phyloP scores from a whole-genome alignment of 1,140 invertebrate genomes.

The Vanessa atalanta region DNA sequence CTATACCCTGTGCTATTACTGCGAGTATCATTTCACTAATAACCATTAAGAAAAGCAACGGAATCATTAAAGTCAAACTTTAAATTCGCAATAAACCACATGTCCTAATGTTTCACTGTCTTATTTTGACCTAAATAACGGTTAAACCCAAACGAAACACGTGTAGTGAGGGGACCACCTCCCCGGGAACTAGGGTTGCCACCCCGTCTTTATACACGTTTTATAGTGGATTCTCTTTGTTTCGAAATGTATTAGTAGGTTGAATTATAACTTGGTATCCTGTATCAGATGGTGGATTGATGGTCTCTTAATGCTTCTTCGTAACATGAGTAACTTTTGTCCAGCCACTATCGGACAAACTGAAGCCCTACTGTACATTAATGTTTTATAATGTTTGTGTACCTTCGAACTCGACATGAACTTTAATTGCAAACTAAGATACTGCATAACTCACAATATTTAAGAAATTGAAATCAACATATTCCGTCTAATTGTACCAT shows the following conservation, averaged over 20 bases:
- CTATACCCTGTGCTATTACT: too few species aligned
- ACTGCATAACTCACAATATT: too few species aligned
- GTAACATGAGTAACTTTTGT: too few species aligned
- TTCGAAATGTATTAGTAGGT: conserved; percentile 5
- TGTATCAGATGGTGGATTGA: background rate
- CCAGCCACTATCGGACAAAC: too few species aligned
- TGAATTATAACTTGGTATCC: background rate
- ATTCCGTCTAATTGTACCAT: too few species aligned
- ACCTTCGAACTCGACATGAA: too few species aligned
- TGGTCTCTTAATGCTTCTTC: too few species aligned
- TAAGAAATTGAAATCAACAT: too few species aligned
- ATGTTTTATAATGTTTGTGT: too few species aligned
- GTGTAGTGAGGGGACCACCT: conserved; percentile 30
- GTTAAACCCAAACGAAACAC: conserved; percentile 28
- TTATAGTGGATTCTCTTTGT: conserved; percentile 13
- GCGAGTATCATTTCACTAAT: background rate
- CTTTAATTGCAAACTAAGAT: too few species aligned
- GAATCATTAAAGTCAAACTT: background rate
- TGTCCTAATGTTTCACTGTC: conserved; percentile 32
- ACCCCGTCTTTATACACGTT: conserved; percentile 4
- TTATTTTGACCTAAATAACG: conserved; percentile 40
- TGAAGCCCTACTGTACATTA: too few species aligned
- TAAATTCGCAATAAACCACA: conserved; percentile 7
- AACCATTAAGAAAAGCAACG: background rate
- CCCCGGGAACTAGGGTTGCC: conserved; percentile 15